These are phyloP conservation scores for Bugulina stolonifera DNA, from an alignment of 2,888 invertebrate species.

Conservation along the genomic window DNA sequence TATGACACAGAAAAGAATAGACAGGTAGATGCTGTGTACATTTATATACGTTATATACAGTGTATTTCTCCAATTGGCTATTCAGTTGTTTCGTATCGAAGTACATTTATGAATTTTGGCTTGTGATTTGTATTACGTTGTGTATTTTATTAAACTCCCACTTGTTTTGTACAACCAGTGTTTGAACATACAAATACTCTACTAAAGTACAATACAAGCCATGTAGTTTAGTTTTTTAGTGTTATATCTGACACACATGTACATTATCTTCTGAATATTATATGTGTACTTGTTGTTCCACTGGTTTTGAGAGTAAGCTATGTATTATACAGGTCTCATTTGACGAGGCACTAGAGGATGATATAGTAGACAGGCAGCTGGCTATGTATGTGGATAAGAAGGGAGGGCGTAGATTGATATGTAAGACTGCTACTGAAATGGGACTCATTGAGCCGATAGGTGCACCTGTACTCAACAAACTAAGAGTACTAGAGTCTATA, in stretches of 20 bases:
- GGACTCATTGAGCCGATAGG: conserved; percentile 26
- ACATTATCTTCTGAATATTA: neutral
- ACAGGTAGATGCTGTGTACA: conserved; percentile 8
- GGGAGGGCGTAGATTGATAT: neutral
- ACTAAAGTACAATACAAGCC: too few relatives aligned
- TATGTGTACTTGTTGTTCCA: neutral
- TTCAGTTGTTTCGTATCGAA: too few relatives aligned
- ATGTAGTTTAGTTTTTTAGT: too few relatives aligned
- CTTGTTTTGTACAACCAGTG: too few relatives aligned
- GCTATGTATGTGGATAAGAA: conserved; percentile 26
- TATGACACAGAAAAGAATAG: conserved; percentile 19
- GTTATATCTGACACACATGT: too few relatives aligned
- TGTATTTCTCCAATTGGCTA: too few relatives aligned
- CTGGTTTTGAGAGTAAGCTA: neutral
- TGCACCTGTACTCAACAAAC: conserved; percentile 18
- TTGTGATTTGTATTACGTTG: too few relatives aligned
- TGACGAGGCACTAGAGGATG: conserved; percentile 65
- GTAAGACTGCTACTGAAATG: conserved; percentile 23
- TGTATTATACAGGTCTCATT: conserved; percentile 55
- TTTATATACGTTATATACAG: too few relatives aligned
- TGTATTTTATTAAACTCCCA: too few relatives aligned
- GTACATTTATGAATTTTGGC: too few relatives aligned
- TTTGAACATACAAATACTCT: too few relatives aligned
- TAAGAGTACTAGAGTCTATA: conserved; percentile 21
- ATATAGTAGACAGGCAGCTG: conserved; percentile 54